Base-by-base conservation (phyloP, 2,113 vertebrate genomes). In the Plestiodon gilberti region DNA sequence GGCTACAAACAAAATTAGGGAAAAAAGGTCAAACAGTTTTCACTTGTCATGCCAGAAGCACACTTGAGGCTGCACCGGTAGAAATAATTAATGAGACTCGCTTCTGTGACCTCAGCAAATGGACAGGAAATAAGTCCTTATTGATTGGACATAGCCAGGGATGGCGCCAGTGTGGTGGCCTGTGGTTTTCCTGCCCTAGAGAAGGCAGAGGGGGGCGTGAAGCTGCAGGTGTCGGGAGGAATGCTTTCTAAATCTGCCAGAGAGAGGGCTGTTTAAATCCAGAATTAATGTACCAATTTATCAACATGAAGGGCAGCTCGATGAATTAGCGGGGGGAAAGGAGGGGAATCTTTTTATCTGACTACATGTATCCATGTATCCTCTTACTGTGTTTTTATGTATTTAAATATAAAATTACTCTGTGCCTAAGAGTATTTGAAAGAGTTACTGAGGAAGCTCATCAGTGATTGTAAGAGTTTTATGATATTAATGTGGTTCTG, bases 1-100 rank as follows among this genome's bases (percentile, higher is more conserved):
- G 87, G 87, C 95, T 94, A 90, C 93, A 93, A 94, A 95, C 95
- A 94, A 92, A 96, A 95, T 94, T 94, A 95, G 92, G 78, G 89
- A 93, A 94, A 94, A 96, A 98, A 98, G 97, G 98, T 98, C 98
- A 97, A 96, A 84, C 90, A 57, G 94, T 95, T 97, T 97, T 97
- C 92, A n/a, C 96, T 96, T 95, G 96, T 96, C 93, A 95, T 94
- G 96, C 97, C 98, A 97, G 96, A 90, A 98, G 97, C 97, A 57
- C 97, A 97, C 97, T 97, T 96, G 97, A 98, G 97, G 98, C 97
- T 96, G 96, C 95, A 96, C 97, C 87, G 89, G 96, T 96, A 99
- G 98, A 98, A 99, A 99, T 99, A 98, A 99, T 99, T 99, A 98
- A 99, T 99, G 98, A 99, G 98, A 91, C 94, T 96, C 93, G 82